A percentile compares a stretch with the other conserved stretches of the same genome.
Evolutionary conservation across 1,140 invertebrate species (phyloP).

Genomic region (Pseudachorutes palmiensis): DNA sequence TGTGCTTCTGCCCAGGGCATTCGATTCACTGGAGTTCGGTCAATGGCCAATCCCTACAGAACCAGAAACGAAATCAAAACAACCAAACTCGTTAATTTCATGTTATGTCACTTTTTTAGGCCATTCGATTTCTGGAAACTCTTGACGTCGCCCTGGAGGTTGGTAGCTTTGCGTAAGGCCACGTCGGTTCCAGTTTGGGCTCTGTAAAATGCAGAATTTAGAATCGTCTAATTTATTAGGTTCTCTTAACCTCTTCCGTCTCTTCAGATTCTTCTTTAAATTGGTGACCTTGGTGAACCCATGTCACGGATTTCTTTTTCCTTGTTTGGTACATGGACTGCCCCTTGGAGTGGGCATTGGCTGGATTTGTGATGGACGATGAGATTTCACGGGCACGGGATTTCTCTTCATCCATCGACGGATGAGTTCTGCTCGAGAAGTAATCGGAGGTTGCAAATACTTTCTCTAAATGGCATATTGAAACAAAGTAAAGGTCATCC

Average conservation of each 20-base stretch:
- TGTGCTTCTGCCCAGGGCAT: no score
- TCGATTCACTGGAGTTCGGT: no score
- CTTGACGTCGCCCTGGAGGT: not conserved
- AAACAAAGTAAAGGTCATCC: not conserved
- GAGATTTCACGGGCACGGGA: not conserved
- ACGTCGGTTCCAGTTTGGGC: not conserved
- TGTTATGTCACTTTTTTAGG: no score
- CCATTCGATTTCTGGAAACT: no score
- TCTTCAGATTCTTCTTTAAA: not conserved
- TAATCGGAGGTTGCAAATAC: not conserved
- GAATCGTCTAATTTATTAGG: not conserved
- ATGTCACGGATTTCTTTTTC: slow-evolving; percentile 4
- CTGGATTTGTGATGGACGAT: not conserved
- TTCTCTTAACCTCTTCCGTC: not conserved
- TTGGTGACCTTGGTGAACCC: slow-evolving; percentile 5
- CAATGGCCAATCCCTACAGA: no score
- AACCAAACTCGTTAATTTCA: no score
- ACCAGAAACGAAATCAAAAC: no score
- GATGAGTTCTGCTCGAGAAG: not conserved
- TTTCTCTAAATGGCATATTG: not conserved
- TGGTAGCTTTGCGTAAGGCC: not conserved
- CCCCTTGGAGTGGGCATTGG: not conserved
- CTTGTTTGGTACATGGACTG: not conserved
- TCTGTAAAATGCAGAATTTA: no score
- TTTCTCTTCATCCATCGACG: slow-evolving; percentile 1